A percentile compares a stretch with the other conserved stretches of the same genome.
These are phyloP conservation scores for Euwallacea fornicatus DNA, from an alignment of 1,140 invertebrate species.

Conservation along the genomic window DNA sequence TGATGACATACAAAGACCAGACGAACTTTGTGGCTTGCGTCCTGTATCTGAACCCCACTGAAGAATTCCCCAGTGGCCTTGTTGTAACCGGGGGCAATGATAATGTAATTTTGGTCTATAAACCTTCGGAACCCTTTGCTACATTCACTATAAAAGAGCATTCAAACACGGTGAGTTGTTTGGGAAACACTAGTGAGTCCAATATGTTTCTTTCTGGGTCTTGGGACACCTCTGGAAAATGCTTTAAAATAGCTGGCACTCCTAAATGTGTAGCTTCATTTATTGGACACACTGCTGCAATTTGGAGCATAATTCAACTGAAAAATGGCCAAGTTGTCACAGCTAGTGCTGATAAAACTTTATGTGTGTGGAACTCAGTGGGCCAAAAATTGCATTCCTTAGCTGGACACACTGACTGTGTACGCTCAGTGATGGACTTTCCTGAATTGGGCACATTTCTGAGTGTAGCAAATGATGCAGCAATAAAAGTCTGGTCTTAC, in stretches of 20 bases:
- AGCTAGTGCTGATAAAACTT: slow-evolving; percentile 88
- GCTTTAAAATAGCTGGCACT: slow-evolving; percentile 70
- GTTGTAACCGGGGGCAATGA: slow-evolving; percentile 91
- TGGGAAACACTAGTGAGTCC: slow-evolving; percentile 60
- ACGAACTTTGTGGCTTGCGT: slow-evolving; percentile 84
- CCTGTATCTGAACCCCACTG: slow-evolving; percentile 70
- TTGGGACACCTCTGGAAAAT: slow-evolving; percentile 85
- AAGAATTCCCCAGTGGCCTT: slow-evolving; percentile 71
- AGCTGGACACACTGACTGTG: slow-evolving; percentile 84
- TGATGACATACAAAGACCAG: slow-evolving; percentile 72
- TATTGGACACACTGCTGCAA: slow-evolving; percentile 80
- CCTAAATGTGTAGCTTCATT: slow-evolving; percentile 59
- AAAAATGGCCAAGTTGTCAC: slow-evolving; percentile 70
- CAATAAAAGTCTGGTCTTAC: slow-evolving; percentile 78
- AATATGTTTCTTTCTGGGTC: slow-evolving; percentile 76
- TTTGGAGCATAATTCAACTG: slow-evolving; percentile 81
- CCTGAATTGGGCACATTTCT: slow-evolving; percentile 66
- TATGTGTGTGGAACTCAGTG: slow-evolving; percentile 77
- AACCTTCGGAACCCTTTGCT: slow-evolving; percentile 61
- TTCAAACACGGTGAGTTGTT: slow-evolving; percentile 73
- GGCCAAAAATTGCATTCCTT: slow-evolving; percentile 58
- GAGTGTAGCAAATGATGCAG: slow-evolving; percentile 89
- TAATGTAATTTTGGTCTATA: slow-evolving; percentile 77
- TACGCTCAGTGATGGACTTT: slow-evolving; percentile 74
- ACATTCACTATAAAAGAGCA: slow-evolving; percentile 78